phyloP scores from a whole-genome alignment of 2,888 invertebrate species.

The Philopedon plagiatum region DNA sequence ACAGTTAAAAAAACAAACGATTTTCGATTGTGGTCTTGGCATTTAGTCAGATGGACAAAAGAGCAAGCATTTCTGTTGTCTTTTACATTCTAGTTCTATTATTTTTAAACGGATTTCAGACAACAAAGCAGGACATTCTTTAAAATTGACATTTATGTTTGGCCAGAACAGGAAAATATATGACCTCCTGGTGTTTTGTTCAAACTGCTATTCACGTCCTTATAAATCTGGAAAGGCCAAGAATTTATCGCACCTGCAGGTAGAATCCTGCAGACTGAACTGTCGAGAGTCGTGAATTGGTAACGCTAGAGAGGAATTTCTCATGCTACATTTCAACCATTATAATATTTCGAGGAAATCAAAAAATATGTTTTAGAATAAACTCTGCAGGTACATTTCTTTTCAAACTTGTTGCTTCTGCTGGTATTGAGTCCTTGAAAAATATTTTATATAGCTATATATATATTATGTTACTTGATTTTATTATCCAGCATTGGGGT shows the following conservation, averaged over 20 bases:
- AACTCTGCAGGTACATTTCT: background rate
- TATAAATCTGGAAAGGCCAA: background rate
- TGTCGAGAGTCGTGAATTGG: too few species aligned
- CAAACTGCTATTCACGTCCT: background rate
- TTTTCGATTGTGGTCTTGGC: too few species aligned
- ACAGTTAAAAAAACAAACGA: too few species aligned
- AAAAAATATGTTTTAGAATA: background rate
- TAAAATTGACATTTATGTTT: background rate
- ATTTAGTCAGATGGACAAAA: too few species aligned
- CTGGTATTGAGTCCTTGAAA: background rate
- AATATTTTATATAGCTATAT: background rate
- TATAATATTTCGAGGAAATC: too few species aligned
- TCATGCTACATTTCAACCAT: too few species aligned
- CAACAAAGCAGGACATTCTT: background rate
- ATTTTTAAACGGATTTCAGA: background rate
- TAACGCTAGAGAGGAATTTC: too few species aligned
- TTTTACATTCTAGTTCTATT: background rate
- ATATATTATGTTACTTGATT: constrained; percentile 7
- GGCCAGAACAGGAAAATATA: background rate
- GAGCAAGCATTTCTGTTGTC: background rate
- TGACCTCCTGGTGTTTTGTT: background rate
- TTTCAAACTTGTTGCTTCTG: background rate
- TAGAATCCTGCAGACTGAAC: background rate
- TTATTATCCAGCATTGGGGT: constrained; percentile 2
- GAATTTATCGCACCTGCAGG: background rate